Evolutionary conservation across 2,797 vertebrate species (phyloP).

Genomic region (Iguana delicatissima): DNA sequence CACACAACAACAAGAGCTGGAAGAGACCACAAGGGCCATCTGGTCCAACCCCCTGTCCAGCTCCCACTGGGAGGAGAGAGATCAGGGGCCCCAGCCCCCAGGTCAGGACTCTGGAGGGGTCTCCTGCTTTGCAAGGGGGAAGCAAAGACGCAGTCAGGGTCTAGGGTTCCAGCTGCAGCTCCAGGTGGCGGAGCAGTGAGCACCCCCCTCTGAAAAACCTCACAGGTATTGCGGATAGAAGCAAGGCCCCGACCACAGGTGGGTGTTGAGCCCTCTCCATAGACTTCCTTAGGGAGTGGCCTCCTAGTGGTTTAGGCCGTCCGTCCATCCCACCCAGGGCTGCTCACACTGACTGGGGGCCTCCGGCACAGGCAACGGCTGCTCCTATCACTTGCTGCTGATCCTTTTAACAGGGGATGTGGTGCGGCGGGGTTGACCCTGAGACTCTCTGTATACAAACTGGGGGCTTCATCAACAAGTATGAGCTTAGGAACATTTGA

Average conservation of each 20-base stretch:
- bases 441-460: neutral
- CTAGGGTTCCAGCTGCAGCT: neutral
- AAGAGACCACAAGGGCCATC: no score
- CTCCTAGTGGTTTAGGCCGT: no score
- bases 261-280: no score
- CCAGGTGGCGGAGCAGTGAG: neutral
- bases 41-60: no score
- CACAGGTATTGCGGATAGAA: no score
- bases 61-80: neutral
- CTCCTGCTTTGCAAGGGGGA: no score
- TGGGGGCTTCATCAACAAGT: neutral
- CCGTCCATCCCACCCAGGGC: neutral
- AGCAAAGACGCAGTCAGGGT: neutral
- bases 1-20: no score
- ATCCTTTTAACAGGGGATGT: neutral
- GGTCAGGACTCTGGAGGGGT: neutral
- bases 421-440: no score
- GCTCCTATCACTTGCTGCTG: no score
- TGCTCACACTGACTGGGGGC: neutral
- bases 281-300: neutral
- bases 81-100: neutral
- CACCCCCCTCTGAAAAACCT: no score
- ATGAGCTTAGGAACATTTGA: no score
- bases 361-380: no score
- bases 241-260: neutral